Base-by-base conservation (phyloP, 2,113 vertebrate species). In the Varanus salvator region DNA sequence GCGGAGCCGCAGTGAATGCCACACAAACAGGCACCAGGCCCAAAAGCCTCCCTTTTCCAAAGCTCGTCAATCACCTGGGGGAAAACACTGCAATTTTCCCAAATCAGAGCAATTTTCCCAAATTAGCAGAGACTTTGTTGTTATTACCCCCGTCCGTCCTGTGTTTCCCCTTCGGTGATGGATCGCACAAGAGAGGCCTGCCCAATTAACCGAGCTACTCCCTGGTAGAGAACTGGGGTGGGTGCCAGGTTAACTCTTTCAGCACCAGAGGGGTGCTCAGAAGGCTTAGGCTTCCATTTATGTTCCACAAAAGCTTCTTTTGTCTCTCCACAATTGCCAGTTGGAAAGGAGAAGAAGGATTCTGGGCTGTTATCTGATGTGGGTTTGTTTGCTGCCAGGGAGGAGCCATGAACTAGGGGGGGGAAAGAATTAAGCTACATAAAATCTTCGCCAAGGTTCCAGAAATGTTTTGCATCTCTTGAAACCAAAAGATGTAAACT, bases 31-130 rank as follows among this genome's bases (percentile, higher is more conserved):
- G 85, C 64, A 77, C 50, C 19, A 31, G 57, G 72, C 88, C 74
- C 52, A 80, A 84, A 84, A 87, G 75, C 88, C 89, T 44, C 71
- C 81, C 48, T 81, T 82, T 69, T 82, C 86, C 82, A 77, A 50
- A 68, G 71, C 86, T 88, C 86, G 77, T 92, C 87, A 88, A 90
- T 90, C 92, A 92, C 71, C 77, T 86, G 69, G 76, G 83, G 64
- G 23, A 81, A 83, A 90, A 77, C 80, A 78, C 85, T 84, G 81
- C 88, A 60, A 90, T 87, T 89, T 92, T 72, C 89, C 88, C 85
- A 92, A 92, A 90, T 87, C 85, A 74, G 88, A 74, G 89, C 89
- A 90, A 90, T 88, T 90, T 87, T 76, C 81, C 89, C 69, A 88
- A 90, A 88, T 85, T 82, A 92, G 91, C 85, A 50, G 34, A 74